phyloP scores from a whole-genome alignment of 2,888 invertebrate genomes.

The Aspidapion aeneum region DNA sequence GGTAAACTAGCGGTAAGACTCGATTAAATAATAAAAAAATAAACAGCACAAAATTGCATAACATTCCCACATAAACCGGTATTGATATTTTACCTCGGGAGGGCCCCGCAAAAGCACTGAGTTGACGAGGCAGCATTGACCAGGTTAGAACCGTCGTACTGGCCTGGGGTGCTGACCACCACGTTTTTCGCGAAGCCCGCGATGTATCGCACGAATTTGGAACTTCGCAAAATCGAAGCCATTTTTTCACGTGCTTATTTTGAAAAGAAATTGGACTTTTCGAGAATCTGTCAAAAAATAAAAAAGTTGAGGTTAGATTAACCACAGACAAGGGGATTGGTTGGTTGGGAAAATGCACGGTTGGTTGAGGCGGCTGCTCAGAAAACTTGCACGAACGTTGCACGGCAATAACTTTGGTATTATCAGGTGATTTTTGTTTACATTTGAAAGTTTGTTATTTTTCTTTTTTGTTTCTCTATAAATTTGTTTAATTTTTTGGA shows the following conservation, averaged over 20 bases:
- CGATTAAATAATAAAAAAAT: background rate
- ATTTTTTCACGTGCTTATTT: slow-evolving; percentile 44
- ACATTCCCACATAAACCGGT: slow-evolving; percentile 9
- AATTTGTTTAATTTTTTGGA: too few relatives aligned
- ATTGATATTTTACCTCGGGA: slow-evolving; percentile 46
- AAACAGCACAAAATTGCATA: background rate
- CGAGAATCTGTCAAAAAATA: background rate
- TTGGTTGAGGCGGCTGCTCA: too few relatives aligned
- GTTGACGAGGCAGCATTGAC: slow-evolving; percentile 45
- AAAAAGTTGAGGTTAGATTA: background rate
- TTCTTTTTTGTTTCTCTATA: too few relatives aligned
- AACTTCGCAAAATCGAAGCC: slow-evolving; percentile 67
- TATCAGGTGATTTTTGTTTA: too few relatives aligned
- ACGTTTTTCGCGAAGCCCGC: slow-evolving; percentile 68
- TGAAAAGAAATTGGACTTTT: background rate
- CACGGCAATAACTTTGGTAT: too few relatives aligned
- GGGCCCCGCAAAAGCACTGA: slow-evolving; percentile 52
- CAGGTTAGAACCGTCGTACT: slow-evolving; percentile 57
- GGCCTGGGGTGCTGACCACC: slow-evolving; percentile 61
- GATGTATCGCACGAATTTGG: slow-evolving; percentile 71
- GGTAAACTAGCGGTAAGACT: too few relatives aligned
- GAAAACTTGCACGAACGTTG: too few relatives aligned
- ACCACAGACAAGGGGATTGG: too few relatives aligned
- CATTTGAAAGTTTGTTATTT: too few relatives aligned
- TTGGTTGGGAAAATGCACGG: too few relatives aligned